Evolutionary conservation across 2,797 vertebrate genomes (phyloP).

Genomic region (Staurois parvus): DNA sequence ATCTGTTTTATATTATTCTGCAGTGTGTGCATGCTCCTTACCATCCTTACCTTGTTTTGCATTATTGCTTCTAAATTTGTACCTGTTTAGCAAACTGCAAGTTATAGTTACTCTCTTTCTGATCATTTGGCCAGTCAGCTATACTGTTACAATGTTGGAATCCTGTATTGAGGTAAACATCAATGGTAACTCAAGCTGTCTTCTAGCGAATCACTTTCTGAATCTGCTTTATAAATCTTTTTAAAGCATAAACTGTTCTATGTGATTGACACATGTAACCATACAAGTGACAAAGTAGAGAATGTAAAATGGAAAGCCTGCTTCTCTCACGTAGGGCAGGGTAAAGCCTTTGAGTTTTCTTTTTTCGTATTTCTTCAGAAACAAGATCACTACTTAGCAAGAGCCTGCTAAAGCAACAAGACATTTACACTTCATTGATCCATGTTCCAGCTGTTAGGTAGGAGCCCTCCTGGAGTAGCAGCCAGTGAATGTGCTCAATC

Average conservation of each 20-base stretch:
- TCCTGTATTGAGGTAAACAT: background rate
- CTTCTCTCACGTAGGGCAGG: background rate
- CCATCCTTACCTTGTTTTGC: too few species aligned
- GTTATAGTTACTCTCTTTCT: too few species aligned
- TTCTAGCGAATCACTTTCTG: background rate
- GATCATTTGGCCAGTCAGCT: too few species aligned
- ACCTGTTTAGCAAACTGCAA: too few species aligned
- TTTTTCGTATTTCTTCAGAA: slow-evolving; percentile 11
- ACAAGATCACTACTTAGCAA: slow-evolving; percentile 50
- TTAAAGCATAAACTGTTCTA: background rate
- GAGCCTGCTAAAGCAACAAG: slow-evolving; percentile 46
- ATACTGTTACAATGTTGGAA: background rate
- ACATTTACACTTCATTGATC: slow-evolving; percentile 57
- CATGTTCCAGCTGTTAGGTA: slow-evolving; percentile 54
- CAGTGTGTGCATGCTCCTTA: too few species aligned
- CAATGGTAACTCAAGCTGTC: background rate
- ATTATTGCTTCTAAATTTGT: too few species aligned
- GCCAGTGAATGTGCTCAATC: slow-evolving; percentile 32
- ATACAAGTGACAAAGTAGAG: background rate
- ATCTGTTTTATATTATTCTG: too few species aligned
- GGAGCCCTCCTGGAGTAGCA: slow-evolving; percentile 51
- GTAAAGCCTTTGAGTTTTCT: background rate
- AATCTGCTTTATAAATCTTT: background rate
- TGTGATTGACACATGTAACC: background rate
- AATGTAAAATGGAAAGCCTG: background rate